phyloP scores from a whole-genome alignment of 2,797 vertebrate genomes.

The Huso huso region DNA sequence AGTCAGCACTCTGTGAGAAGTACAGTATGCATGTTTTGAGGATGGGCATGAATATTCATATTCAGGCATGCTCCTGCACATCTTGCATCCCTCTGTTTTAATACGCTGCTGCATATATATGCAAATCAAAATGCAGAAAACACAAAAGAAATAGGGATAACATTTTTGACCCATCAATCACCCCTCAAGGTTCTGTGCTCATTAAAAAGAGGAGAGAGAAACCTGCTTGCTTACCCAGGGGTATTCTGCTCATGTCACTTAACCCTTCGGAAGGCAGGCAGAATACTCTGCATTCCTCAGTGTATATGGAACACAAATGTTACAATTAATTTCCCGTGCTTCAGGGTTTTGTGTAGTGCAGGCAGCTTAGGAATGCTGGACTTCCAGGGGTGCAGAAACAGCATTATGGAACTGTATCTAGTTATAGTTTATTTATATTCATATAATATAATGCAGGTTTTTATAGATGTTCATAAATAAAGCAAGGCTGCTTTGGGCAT shows the following conservation, averaged over 20 bases:
- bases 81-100: neutral
- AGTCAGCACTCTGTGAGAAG: neutral
- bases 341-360: conserved; percentile 5
- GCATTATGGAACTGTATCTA: no score
- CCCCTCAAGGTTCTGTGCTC: neutral
- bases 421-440: no score
- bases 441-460: no score
- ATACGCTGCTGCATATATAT: no score
- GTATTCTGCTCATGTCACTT: neutral
- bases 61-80: conserved; percentile 16
- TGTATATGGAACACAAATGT: neutral
- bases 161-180: neutral
- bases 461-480: no score
- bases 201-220: neutral
- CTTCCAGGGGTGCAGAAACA: neutral
- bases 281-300: neutral
- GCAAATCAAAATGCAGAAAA: no score
- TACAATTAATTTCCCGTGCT: conserved; percentile 15
- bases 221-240: neutral
- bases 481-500: no score
- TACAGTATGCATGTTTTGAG: conserved; percentile 16
- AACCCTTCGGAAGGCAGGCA: neutral
- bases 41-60: conserved; percentile 22
- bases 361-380: neutral
- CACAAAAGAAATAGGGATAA: no score